A percentile compares a stretch with the other conserved stretches of the same genome.
Evolutionary conservation across 2,113 vertebrate species (phyloP).

Genomic region (Onychostruthus taczanowskii): DNA sequence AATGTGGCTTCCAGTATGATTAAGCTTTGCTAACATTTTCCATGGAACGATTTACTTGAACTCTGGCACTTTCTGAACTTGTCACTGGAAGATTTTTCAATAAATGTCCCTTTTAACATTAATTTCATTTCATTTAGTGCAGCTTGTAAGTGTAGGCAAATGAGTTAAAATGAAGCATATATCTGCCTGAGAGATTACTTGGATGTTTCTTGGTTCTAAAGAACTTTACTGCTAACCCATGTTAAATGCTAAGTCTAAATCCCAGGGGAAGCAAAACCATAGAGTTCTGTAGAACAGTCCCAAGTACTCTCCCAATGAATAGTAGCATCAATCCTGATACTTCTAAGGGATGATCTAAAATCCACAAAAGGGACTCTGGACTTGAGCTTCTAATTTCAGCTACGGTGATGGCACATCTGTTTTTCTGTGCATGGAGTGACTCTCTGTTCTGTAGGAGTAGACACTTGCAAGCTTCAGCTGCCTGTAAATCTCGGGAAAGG

Average conservation of each 20-base stretch:
- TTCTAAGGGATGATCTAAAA: neutral
- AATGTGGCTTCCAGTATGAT: slow-evolving; percentile 70
- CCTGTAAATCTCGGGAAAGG: neutral
- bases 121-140: slow-evolving; percentile 27
- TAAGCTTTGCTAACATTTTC: slow-evolving; percentile 68
- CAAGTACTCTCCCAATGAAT: neutral
- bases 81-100: slow-evolving; percentile 40
- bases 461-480: neutral
- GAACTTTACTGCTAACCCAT: neutral
- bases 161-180: slow-evolving; percentile 10
- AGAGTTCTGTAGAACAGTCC: neutral
- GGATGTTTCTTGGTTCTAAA: neutral
- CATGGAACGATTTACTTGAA: slow-evolving; percentile 63
- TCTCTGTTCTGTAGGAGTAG: neutral
- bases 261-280: neutral
- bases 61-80: slow-evolving; percentile 61
- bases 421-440: neutral
- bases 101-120: slow-evolving; percentile 34
- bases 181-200: neutral
- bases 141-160: slow-evolving; percentile 12
- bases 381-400: neutral
- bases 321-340: neutral
- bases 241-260: neutral
- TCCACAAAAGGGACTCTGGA: neutral
- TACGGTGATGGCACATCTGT: neutral